Conservation (phyloP, 35 echinoderm and acorn worm genomes). For the Apostichopus californicus region DNA sequence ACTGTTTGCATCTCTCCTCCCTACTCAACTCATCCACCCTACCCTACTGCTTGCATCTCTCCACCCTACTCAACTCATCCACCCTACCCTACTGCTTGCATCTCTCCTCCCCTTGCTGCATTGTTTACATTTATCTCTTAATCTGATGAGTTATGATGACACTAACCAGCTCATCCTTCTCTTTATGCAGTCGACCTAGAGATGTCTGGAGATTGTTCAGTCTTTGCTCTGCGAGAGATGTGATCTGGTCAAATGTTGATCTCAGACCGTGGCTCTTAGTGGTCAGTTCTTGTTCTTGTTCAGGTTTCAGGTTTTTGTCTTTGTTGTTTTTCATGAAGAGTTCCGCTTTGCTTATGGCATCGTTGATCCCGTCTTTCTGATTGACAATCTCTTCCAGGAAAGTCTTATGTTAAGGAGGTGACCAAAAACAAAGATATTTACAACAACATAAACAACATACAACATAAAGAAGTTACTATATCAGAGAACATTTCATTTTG, state of each 20-base stretch:
- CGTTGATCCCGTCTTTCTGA: constrained; percentile 86
- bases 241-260: constrained; percentile 60
- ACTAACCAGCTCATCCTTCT: constrained; percentile 80
- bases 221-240: constrained; percentile 62
- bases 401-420: constrained; percentile 56
- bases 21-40: not conserved
- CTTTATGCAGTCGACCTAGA: constrained; percentile 67
- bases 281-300: constrained; percentile 82
- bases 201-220: constrained; percentile 65
- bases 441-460: not conserved
- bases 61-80: too few relatives aligned
- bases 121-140: too few relatives aligned
- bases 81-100: not conserved
- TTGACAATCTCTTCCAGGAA: constrained; percentile 88
- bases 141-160: not conserved
- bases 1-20: too few relatives aligned
- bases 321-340: constrained; percentile 93
- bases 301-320: constrained; percentile 83
- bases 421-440: not conserved
- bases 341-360: constrained; percentile 72
- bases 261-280: constrained; percentile 67
- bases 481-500: too few relatives aligned
- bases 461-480: too few relatives aligned
- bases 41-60: too few relatives aligned
- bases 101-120: too few relatives aligned